Evolutionary conservation across 2,888 invertebrate genomes (phyloP), one percentile per base, ranked within the genome.

Genomic region (Lutraria lutraria): DNA sequence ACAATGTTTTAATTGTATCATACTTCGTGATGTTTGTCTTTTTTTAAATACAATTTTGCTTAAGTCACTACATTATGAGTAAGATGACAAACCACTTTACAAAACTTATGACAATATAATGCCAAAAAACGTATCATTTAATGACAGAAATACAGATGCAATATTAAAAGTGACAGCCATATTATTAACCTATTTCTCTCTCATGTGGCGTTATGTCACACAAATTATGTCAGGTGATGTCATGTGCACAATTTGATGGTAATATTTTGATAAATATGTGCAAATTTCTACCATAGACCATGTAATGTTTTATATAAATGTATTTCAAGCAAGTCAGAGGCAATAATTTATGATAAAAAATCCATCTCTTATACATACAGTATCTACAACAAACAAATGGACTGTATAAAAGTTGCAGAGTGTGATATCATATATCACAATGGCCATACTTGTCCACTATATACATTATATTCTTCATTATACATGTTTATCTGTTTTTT

Each of bases 201-300:
- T 76, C 16, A 76, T 76, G 34, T 76, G 76, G 31, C n/a, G 63
- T 76, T 31, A 76, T 76, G 76, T 76, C 76, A 76, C 76, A 76
- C 34, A 76, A 34, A 76, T 34, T 76, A 25, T 68, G 63, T 68
- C 63, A 68, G 25, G 63, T 68, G 63, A 68, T 68, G 63, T 68
- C 63, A 68, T 68, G 25, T 68, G 63, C 63, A 68, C 63, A 68
- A 68, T 68, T n/a, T 68, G 63, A 25, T 68, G 63, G n/a, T 68
- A 25, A 4, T 68, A 68, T 68, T 68, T n/a, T n/a, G n/a, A 68
- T 68, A 25, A n/a, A 68, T n/a, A 68, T 25, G 25, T 10, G 63
- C 25, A 68, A 68, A 68, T 68, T 68, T 25, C n/a, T 25, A 68
- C 63, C 63, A 68, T 12, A 68, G 63, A 68, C 63, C 12, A 68